Base-by-base conservation (phyloP, 2,113 vertebrate genomes). In the Alectura lathami region DNA sequence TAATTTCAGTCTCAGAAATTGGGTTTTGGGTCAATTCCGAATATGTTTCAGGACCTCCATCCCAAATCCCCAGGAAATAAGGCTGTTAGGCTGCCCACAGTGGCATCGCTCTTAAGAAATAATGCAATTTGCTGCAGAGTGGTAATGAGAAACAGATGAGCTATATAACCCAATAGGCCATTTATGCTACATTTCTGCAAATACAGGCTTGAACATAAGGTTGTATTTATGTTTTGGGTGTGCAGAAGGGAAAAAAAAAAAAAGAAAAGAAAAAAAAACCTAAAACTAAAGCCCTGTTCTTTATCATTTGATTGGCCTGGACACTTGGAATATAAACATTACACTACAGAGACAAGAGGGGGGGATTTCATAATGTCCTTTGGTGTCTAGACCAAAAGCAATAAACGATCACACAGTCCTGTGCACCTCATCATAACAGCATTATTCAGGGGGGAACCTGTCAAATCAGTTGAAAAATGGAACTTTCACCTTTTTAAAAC, bases 401-500 rank as follows among this genome's bases (percentile, higher is more conserved):
- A 93, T 96, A 94, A 95, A 88, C n/a, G 48, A 36, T 66, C 6
- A 0, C 86, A 59, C 42, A 90, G 85, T 90, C 94, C 93, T 80
- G 63, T 88, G 86, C 81, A 92, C 90, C 91, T 92, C 90, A 63
- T 94, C 5, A 17, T 91, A 95, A 93, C 80, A 85, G 88, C 77
- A 96, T 96, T 95, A 86, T 92, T 92, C 82, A 53, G 66, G 69
- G 86, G 43, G 87, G 38, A 86, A 94, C 73, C 79, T 94, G 94
- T 95, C 95, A 94, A 50, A 73, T 8, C 51, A 54, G 18, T 42
- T 93, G 95, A 94, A 69, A 93, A 93, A 96, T 96, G 40, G 75
- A 80, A 94, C 82, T 93, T 96, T 94, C 93, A 91, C 88, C 84
- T 94, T 96, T 97, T 96, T 86, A 95, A 97, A 95, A 94, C 91